phyloP scores from a whole-genome alignment of 2,888 invertebrate species.

The Epinotia bilunana region DNA sequence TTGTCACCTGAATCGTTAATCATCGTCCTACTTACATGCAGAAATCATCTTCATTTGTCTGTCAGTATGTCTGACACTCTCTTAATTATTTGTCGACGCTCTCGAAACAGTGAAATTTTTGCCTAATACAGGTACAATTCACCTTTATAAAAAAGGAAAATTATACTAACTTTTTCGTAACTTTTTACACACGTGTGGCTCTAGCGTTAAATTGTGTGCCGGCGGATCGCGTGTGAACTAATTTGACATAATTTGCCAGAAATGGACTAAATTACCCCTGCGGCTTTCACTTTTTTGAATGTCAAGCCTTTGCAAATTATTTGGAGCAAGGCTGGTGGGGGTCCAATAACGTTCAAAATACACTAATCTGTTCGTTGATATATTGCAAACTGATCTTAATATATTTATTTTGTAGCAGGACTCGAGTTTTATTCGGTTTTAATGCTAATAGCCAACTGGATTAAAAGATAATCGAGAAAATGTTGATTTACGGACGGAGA shows the following conservation, averaged over 20 bases:
- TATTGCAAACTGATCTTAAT: not conserved
- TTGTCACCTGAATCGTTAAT: too few relatives aligned
- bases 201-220: constrained; percentile 43
- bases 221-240: constrained; percentile 62
- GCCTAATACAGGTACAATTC: too few relatives aligned
- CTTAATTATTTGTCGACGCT: not conserved
- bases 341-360: not conserved
- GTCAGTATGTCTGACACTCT: not conserved
- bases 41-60: not conserved
- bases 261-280: constrained; percentile 64
- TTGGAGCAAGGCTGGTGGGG: constrained; percentile 49
- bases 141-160: too few relatives aligned
- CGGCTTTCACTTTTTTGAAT: constrained; percentile 62
- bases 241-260: constrained; percentile 59
- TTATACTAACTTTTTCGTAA: not conserved
- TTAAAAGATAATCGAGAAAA: constrained; percentile 25
- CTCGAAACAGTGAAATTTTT: not conserved
- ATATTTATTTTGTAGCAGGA: constrained; percentile 24
- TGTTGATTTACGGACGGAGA: constrained; percentile 22
- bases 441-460: constrained; percentile 25
- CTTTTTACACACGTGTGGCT: constrained; percentile 5
- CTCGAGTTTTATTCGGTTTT: constrained; percentile 31
- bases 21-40: too few relatives aligned
- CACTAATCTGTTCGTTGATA: constrained; percentile 21
- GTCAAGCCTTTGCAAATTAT: constrained; percentile 50